Evolutionary conservation across 2,113 vertebrate species (phyloP), one percentile per base, ranked within the genome.

Genomic region (Mohoua ochrocephala): DNA sequence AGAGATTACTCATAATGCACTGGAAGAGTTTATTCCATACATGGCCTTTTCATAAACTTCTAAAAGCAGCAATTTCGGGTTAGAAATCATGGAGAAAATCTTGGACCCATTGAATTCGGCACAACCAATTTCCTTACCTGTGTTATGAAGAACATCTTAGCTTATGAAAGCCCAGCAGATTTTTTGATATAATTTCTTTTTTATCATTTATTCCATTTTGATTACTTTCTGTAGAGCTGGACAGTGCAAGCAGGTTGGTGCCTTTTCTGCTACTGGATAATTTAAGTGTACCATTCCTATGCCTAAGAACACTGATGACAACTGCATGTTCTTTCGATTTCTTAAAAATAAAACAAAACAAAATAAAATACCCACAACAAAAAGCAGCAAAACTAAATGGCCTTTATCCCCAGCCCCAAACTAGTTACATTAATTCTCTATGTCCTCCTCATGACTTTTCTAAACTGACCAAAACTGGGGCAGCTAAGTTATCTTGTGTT

Each of bases 31-130:
- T 84, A 82, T 85, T 96, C 42, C 75, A 27, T 44, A 61, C 35
- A 31, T 59, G 52, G 50, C 35, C 42, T 73, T 92, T 88, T 69
- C 12, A 41, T n/a, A 59, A 69, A 61, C 45, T 88, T 78, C 70
- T 71, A 78, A 94, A 96, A 94, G 95, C 80, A 84, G 60, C 67
- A 86, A 33, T 93, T 90, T 93, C 59, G 35, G 64, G 76, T 92
- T 73, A 77, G 57, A 89, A 83, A 93, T 77, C 71, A 21, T 7
- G 31, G 63, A 59, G 65, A 63, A 93, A 86, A 89, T 91, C 83
- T 81, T 84, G 76, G 37, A 44, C 52, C 65, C 68, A 31, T 11
- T 84, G 85, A 93, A 82, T 67, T n/a, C 1, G 2, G 30, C 53
- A 56, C 0, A 11, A 82, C 57, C 56, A 79, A 91, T 93, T 95